These are phyloP conservation scores for Hylomyscus alleni DNA, from an alignment of 2,797 vertebrate species.

Conservation along the genomic window DNA sequence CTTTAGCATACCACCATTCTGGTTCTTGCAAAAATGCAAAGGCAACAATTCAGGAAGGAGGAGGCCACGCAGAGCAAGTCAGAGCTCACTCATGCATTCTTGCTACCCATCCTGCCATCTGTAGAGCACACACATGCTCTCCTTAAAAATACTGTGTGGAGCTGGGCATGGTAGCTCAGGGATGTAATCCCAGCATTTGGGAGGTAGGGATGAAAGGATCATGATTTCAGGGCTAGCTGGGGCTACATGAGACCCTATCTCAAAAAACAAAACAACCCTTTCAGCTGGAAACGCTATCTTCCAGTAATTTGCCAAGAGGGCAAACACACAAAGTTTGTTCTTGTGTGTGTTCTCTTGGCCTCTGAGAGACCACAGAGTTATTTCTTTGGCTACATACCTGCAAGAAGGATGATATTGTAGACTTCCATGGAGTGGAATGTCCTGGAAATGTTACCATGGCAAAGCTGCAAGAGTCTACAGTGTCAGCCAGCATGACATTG, in stretches of 20 bases:
- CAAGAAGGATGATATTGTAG: not conserved
- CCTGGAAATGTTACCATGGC: not conserved
- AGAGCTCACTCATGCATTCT: not conserved
- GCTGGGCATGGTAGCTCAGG: too few relatives aligned
- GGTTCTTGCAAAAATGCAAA: not conserved
- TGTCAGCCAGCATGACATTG: not conserved
- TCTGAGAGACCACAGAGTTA: not conserved
- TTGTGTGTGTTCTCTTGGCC: not conserved
- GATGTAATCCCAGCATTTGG: not conserved
- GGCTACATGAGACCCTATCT: not conserved
- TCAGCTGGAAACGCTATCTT: not conserved
- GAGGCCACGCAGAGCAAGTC: not conserved
- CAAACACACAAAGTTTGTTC: not conserved
- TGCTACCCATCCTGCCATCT: not conserved
- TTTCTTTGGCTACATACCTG: not conserved
- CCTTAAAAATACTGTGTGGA: not conserved
- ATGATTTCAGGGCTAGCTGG: not conserved
- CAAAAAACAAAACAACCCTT: not conserved
- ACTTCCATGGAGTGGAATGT: not conserved
- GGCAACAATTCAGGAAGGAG: not conserved
- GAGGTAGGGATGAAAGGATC: not conserved
- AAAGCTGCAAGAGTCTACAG: not conserved
- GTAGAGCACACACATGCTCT: not conserved
- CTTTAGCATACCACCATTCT: not conserved
- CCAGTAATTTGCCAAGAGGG: not conserved